A percentile compares a stretch with the other conserved stretches of the same genome.
phyloP scores from a whole-genome alignment of 2,113 vertebrate species.

The Cebus imitator region DNA sequence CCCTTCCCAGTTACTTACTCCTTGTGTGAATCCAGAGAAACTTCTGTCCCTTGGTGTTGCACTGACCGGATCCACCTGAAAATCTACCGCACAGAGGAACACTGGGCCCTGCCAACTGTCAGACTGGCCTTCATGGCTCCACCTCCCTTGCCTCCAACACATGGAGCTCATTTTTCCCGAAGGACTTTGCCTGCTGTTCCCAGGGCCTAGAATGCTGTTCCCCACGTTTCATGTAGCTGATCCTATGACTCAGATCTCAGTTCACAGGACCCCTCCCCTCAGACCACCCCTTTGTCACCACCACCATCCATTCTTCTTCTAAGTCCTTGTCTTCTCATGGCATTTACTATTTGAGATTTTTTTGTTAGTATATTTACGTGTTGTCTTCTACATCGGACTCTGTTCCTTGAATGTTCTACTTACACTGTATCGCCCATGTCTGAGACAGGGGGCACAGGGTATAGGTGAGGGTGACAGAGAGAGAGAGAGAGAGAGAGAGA shows the following conservation, averaged over 20 bases:
- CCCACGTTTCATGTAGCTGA: fast-evolving
- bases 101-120: fast-evolving
- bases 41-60: neutral
- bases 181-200: neutral
- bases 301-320: fast-evolving
- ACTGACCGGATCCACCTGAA: neutral
- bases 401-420: neutral
- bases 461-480: fast-evolving
- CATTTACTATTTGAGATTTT: neutral
- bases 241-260: neutral
- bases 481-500: too few species aligned
- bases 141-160: neutral
- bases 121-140: fast-evolving
- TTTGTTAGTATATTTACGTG: neutral
- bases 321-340: fast-evolving
- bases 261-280: neutral
- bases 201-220: too few species aligned
- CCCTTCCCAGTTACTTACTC: neutral
- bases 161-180: neutral
- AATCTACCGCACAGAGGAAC: neutral
- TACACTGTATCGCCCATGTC: fast-evolving
- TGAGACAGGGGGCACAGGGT: neutral
- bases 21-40: neutral
- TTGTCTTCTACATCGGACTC: neutral
- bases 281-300: neutral